These are phyloP conservation scores for Hypothenemus hampei DNA, from an alignment of 1,140 invertebrate genomes.

Conservation along the genomic window DNA sequence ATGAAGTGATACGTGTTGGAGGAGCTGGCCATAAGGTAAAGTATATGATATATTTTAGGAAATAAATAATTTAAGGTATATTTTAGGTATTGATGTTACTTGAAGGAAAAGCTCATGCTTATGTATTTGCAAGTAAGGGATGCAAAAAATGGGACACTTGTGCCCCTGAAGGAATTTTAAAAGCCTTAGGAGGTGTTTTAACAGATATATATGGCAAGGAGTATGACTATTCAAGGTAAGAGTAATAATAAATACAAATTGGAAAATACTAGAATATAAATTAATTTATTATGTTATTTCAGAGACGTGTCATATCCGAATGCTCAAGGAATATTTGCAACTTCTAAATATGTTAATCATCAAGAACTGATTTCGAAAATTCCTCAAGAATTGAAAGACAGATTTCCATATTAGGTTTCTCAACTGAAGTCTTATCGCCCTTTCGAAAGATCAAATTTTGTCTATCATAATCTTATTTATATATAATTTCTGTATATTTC, in stretches of 20 bases:
- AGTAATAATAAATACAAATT: no score
- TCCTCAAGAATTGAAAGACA: slow-evolving; percentile 40
- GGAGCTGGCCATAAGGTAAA: slow-evolving; percentile 94
- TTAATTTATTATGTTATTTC: no score
- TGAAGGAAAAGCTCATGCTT: slow-evolving; percentile 93
- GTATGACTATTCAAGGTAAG: slow-evolving; percentile 64
- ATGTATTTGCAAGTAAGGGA: slow-evolving; percentile 91
- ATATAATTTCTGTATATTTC: no score
- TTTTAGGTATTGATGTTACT: slow-evolving; percentile 78
- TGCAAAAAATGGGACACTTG: slow-evolving; percentile 99
- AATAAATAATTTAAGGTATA: neutral
- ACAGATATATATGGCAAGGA: slow-evolving; percentile 83
- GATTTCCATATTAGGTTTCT: slow-evolving; percentile 34
- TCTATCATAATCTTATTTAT: no score
- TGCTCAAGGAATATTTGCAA: slow-evolving; percentile 78
- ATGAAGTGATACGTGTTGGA: slow-evolving; percentile 83
- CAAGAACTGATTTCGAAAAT: slow-evolving; percentile 44
- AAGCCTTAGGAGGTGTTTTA: slow-evolving; percentile 75
- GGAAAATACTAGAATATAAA: no score
- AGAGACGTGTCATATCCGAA: slow-evolving; percentile 63
- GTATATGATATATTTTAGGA: neutral
- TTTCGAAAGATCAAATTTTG: no score
- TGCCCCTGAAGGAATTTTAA: slow-evolving; percentile 90
- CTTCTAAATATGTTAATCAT: slow-evolving; percentile 44
- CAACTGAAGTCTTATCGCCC: no score